Conservation (phyloP, 2,888 invertebrate genomes). For the Himalopsyche tibetana region DNA sequence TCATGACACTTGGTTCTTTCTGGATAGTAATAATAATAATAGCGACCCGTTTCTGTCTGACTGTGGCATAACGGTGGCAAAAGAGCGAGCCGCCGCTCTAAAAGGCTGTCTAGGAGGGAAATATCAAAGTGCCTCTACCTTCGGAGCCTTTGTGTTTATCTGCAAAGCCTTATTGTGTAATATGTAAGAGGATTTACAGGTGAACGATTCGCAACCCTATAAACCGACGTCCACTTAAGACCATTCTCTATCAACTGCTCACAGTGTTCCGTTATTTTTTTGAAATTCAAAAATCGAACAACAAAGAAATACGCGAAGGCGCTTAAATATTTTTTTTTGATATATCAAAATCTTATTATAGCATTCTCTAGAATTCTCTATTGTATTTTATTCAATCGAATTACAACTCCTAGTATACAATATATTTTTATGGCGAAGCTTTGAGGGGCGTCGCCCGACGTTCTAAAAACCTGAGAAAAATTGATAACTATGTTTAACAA, state of each 20-base stretch:
- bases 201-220: slow-evolving; percentile 39
- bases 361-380: too few relatives aligned
- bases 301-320: too few relatives aligned
- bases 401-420: too few relatives aligned
- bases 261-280: too few relatives aligned
- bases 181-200: slow-evolving; percentile 39
- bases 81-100: slow-evolving; percentile 6
- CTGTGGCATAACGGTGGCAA: slow-evolving; percentile 3
- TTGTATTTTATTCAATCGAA: too few relatives aligned
- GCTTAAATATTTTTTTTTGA: too few relatives aligned
- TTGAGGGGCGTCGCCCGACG: too few relatives aligned
- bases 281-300: too few relatives aligned
- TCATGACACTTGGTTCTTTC: slow-evolving; percentile 21
- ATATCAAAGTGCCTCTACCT: slow-evolving; percentile 29
- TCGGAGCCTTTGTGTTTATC: slow-evolving; percentile 39
- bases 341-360: too few relatives aligned
- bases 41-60: neutral
- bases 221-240: slow-evolving; percentile 32
- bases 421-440: too few relatives aligned
- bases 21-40: neutral
- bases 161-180: slow-evolving; percentile 41
- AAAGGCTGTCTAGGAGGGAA: slow-evolving; percentile 33
- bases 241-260: neutral
- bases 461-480: too few relatives aligned
- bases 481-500: too few relatives aligned